Conservation (phyloP, 2,113 vertebrate genomes). For the Conger conger region DNA sequence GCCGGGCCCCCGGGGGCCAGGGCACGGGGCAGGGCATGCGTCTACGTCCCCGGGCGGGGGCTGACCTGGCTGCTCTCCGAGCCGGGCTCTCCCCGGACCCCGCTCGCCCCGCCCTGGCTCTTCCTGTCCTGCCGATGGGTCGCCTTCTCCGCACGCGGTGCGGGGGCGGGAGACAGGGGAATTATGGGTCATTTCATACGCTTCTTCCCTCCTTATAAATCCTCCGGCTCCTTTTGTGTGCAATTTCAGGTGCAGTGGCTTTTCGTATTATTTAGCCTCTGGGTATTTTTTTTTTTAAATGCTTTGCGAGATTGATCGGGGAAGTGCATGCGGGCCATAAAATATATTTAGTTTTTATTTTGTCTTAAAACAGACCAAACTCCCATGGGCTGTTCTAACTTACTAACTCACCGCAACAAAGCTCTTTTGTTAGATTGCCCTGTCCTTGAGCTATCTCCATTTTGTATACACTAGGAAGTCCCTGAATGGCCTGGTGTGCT, state of each 20-base stretch:
- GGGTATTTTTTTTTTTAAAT: neutral
- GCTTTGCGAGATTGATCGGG: neutral
- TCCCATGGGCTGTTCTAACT: neutral
- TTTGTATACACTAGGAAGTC: neutral
- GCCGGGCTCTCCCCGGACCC: neutral
- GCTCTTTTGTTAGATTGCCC: neutral
- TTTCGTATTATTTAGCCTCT: neutral
- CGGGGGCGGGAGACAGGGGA: no score
- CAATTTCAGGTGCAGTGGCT: neutral
- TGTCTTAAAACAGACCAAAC: neutral
- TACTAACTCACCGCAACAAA: neutral
- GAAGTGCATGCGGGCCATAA: neutral
- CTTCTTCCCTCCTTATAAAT: neutral
- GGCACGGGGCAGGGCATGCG: constrained; percentile 13
- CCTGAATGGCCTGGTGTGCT: neutral
- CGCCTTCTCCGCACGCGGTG: neutral
- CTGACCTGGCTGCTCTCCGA: neutral
- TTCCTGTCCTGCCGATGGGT: neutral
- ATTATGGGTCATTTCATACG: neutral
- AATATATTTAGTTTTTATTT: neutral
- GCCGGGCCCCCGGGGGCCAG: constrained; percentile 12
- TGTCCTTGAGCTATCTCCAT: neutral
- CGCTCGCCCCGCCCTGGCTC: neutral
- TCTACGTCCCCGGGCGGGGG: neutral
- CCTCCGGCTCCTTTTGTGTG: neutral